Percentiles rank a stretch among this genome's conserved stretches.
Conservation (phyloP, 2,888 invertebrate genomes). For the Eupithecia dodoneata region DNA sequence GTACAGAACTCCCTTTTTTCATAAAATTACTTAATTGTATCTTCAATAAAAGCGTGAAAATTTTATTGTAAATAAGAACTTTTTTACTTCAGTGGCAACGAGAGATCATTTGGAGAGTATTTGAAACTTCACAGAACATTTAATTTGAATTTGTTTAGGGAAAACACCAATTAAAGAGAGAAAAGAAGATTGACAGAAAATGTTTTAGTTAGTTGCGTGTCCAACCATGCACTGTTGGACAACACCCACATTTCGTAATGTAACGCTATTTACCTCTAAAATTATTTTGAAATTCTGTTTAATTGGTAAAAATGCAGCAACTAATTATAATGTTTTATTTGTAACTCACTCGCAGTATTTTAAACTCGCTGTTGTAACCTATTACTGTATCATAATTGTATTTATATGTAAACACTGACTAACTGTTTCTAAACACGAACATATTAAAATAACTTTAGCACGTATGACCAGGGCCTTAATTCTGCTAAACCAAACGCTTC, state of each 20-base stretch:
- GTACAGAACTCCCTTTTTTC: neutral
- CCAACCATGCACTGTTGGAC: neutral
- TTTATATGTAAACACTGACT: conserved; percentile 2
- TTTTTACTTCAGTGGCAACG: neutral
- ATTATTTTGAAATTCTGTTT: too few species aligned
- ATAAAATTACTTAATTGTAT: neutral
- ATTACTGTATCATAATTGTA: neutral
- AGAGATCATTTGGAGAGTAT: neutral
- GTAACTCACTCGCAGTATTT: neutral
- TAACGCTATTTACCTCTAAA: too few species aligned
- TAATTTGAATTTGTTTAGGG: conserved; percentile 8
- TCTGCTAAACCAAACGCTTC: too few species aligned
- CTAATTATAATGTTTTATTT: neutral
- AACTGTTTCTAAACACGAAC: neutral
- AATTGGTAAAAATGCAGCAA: too few species aligned
- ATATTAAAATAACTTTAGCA: neutral
- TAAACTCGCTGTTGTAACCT: neutral
- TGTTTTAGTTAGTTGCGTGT: neutral
- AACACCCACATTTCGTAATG: too few species aligned
- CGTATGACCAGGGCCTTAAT: neutral
- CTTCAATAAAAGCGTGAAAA: neutral
- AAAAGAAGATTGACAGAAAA: neutral
- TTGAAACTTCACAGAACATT: conserved; percentile 2
- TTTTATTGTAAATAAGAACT: neutral
- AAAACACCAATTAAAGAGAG: neutral